A percentile compares a stretch with the other conserved stretches of the same genome.
Evolutionary conservation across 2,888 invertebrate species (phyloP).

Genomic region (Diarsia rubi): DNA sequence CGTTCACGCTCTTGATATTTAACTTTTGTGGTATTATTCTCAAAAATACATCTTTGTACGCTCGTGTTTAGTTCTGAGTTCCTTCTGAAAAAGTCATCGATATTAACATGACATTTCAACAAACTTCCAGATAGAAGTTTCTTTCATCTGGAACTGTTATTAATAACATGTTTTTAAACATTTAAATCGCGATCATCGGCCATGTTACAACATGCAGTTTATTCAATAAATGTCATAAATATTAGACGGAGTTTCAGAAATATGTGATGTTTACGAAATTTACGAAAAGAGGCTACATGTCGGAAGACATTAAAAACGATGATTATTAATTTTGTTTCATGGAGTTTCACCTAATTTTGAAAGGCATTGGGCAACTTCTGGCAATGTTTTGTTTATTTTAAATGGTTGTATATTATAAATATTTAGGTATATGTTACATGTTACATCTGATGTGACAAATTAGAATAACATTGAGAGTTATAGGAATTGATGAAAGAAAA

Average conservation of each 20-base stretch:
- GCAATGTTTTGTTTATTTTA: conserved; percentile 50
- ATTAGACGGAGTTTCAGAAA: conserved; percentile 40
- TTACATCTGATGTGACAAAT: conserved; percentile 49
- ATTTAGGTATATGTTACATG: conserved; percentile 30
- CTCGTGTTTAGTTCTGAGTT: not conserved
- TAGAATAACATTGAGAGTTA: conserved; percentile 8
- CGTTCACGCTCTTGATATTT: no score
- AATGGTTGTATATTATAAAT: conserved; percentile 42
- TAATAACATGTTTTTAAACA: conserved; percentile 50
- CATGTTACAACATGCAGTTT: conserved; percentile 45
- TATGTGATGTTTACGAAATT: conserved; percentile 57
- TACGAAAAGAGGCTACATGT: conserved; percentile 48
- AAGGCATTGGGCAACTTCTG: conserved; percentile 46
- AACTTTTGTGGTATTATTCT: not conserved
- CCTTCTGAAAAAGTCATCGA: not conserved
- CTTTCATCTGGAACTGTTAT: conserved; percentile 25
- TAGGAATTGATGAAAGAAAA: not conserved
- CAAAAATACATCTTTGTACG: not conserved
- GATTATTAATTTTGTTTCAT: conserved; percentile 61
- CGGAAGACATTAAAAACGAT: conserved; percentile 60
- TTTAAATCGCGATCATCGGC: conserved; percentile 56
- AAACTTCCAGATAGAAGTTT: not conserved
- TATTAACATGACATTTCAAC: conserved; percentile 11
- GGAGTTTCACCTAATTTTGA: conserved; percentile 54
- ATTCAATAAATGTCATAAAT: conserved; percentile 56